Conservation (phyloP, 2,797 vertebrate species). For the Brachymystax lenok region DNA sequence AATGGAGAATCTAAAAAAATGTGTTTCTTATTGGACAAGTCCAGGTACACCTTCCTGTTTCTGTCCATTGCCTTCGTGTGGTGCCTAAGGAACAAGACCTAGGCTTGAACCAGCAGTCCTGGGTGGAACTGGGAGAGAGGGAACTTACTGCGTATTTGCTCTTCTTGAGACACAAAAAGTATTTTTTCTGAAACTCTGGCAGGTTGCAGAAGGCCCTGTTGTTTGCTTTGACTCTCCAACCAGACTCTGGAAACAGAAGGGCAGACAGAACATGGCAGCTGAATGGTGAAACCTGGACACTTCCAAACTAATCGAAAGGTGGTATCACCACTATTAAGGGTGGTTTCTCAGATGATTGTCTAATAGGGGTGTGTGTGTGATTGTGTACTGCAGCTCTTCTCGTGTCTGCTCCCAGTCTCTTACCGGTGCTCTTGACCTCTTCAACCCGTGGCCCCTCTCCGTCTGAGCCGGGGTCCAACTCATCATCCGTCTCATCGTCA, state of each 20-base stretch:
- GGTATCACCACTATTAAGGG: background rate
- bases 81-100: background rate
- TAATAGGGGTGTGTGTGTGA: background rate
- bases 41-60: no score
- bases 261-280: background rate
- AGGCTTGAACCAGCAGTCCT: background rate
- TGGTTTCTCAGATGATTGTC: background rate
- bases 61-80: background rate
- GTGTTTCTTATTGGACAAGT: no score
- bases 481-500: slow-evolving; percentile 92
- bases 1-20: no score
- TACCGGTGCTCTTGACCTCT: slow-evolving; percentile 61
- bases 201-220: slow-evolving; percentile 83
- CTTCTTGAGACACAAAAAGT: slow-evolving; percentile 87
- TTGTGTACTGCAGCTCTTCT: no score
- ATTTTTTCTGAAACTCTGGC: slow-evolving; percentile 84
- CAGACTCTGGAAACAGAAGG: slow-evolving; percentile 72
- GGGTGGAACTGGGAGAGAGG: no score
- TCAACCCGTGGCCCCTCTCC: slow-evolving; percentile 26
- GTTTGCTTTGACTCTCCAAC: slow-evolving; percentile 92
- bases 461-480: slow-evolving; percentile 68
- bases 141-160: slow-evolving; percentile 89
- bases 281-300: background rate
- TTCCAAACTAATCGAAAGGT: background rate
- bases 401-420: slow-evolving; percentile 9